Conservation (phyloP, 2,797 vertebrate genomes). For the Ctenopoma multispine region DNA sequence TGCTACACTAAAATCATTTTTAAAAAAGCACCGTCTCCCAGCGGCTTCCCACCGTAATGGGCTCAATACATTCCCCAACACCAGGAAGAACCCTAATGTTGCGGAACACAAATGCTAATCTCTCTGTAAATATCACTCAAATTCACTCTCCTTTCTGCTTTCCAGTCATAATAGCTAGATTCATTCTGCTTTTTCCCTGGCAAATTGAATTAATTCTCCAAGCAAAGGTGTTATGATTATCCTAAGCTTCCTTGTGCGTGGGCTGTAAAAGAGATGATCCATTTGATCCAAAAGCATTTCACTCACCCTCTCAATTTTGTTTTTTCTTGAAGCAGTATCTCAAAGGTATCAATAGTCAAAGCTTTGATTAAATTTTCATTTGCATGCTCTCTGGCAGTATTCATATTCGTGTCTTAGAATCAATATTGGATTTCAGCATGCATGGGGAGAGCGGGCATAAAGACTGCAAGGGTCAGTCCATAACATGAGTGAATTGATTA, state of each 20-base stretch:
- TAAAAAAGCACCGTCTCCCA: conserved; percentile 74
- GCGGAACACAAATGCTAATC: conserved; percentile 83
- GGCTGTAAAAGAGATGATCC: conserved; percentile 57
- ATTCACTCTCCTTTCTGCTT: conserved; percentile 60
- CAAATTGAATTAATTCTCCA: conserved; percentile 74
- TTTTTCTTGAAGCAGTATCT: conserved; percentile 29
- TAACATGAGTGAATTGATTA: conserved; percentile 68
- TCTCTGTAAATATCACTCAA: conserved; percentile 79
- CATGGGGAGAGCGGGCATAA: conserved; percentile 1
- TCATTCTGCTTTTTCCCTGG: conserved; percentile 62
- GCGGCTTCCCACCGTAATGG: conserved; percentile 73
- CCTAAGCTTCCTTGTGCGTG: conserved; percentile 47
- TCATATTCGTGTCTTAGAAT: conserved; percentile 44
- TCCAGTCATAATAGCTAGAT: conserved; percentile 60
- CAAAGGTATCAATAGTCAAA: conserved; percentile 32
- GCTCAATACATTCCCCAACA: conserved; percentile 72
- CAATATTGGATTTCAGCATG: conserved; percentile 47
- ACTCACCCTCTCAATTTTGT: conserved; percentile 27
- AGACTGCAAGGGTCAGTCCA: conserved; percentile 44
- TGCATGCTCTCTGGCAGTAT: conserved; percentile 23
- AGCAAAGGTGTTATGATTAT: conserved; percentile 70
- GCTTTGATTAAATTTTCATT: conserved; percentile 39
- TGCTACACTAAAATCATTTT: conserved; percentile 75
- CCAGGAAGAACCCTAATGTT: conserved; percentile 76
- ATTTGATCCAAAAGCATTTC: conserved; percentile 28